Evolutionary conservation across 2,113 vertebrate genomes (phyloP), one percentile per base, ranked within the genome.

Genomic region (Chiloscyllium plagiosum): DNA sequence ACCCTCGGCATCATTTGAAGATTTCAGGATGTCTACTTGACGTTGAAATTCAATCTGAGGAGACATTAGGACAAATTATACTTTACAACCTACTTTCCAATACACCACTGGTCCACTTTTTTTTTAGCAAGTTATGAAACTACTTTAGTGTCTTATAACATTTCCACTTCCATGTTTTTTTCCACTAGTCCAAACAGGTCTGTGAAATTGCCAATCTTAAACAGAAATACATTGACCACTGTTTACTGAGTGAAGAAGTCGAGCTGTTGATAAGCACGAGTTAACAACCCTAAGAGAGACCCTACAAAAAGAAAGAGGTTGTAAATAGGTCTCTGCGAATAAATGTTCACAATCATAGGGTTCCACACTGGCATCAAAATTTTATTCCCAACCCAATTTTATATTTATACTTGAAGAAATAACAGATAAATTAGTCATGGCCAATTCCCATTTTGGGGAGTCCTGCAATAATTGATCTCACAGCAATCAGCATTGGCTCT

Each of bases 21-120:
- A 98, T 61, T 98, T 98, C 10, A 99, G 96, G 4, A 96, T 97
- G 2, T 97, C 98, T 96, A 99, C 97, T 96, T 98, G 98, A 10
- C 98, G 98, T 96, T 99, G 98, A 22, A 97, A 99, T 96, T 98
- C 98, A 97, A 98, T 96, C 99, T 99, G 19, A 96, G 37, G 68
- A 0, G 85, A 19, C 20, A 93, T 93, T 0, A 19, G 29, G 0
- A 65, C 50, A 94, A 94, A 33, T 47, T 72, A 70, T 29, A 70
- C 66, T 72, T 69, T 68, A 92, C 47, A 92, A 22, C 50, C 10
- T 15, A 37, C 8, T 66, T 66, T 56, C 10, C n/a, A 94, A n/a
- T 42, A 37, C 52, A 20, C 17, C 7, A 42, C 2, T 65, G 61
- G 4, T 42, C 33, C 92, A 56, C n/a, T 15, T 26, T 52, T 56